A percentile compares a stretch with the other conserved stretches of the same genome.
phyloP scores from a whole-genome alignment of 2,888 invertebrate species.

The Corythucha ciliata region DNA sequence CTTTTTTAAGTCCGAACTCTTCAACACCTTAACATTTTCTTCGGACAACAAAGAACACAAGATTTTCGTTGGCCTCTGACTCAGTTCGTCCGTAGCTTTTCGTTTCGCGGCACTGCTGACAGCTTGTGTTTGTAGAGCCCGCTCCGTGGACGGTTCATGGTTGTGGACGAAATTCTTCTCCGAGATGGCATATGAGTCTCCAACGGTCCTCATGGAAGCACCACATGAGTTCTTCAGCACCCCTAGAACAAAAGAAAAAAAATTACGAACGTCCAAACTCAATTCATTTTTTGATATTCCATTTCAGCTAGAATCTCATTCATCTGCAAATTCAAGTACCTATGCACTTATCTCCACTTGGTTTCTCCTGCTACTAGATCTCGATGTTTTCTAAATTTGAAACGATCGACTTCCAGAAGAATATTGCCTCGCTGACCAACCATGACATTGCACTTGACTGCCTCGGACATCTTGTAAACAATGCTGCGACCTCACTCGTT shows the following conservation, averaged over 20 bases:
- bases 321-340: too few relatives aligned
- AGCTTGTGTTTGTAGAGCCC: neutral
- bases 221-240: neutral
- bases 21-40: too few relatives aligned
- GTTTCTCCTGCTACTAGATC: constrained; percentile 1
- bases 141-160: constrained; percentile 2
- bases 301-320: too few relatives aligned
- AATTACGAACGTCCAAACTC: too few relatives aligned
- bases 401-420: constrained; percentile 7
- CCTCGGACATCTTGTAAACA: neutral
- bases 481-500: neutral
- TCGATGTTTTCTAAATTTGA: constrained; percentile 6
- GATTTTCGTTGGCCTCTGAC: too few relatives aligned
- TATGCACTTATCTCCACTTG: neutral
- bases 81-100: too few relatives aligned
- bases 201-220: constrained; percentile 5
- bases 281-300: too few relatives aligned
- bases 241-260: too few relatives aligned
- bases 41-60: too few relatives aligned
- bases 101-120: constrained; percentile 3
- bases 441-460: neutral
- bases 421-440: constrained; percentile 2
- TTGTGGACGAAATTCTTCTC: constrained; percentile 9
- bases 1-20: neutral
- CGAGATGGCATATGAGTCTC: constrained; percentile 1